Base-by-base conservation (phyloP, 2,888 invertebrate genomes). In the Sinotaia quadrata region DNA sequence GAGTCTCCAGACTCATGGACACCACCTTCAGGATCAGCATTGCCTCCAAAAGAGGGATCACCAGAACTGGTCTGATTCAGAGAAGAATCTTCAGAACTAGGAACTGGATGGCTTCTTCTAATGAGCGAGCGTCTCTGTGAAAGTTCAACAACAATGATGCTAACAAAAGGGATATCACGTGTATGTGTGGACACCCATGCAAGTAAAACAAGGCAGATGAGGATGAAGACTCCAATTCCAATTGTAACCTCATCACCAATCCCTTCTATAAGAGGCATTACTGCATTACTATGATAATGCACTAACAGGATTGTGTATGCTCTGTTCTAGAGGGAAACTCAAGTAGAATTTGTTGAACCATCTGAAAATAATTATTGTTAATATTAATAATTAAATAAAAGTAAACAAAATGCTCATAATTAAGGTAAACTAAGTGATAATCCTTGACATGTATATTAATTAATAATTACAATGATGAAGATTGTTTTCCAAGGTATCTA, bases 231-330 rank as follows among this genome's bases (percentile, higher is more conserved):
- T 61, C 92, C 90, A 83, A 94, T 91, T 83, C 92, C 93, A 84
- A 94, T 91, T 59, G 93, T 91, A 72, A 95, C 94, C 90, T 95
- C 95, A 89, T 94, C 94, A 31, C 94, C 94, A 69, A 95, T 90
- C 57, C 94, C 94, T 86, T 94, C 94, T 79, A 94, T 93, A 83
- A 94, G 89, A 79, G 93, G 67, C 87, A 86, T 85, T 24, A 27
- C 70, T 29, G 21, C 47, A 24, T 54, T 31, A 54, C 18, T 8
- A 41, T 41, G 44, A 41, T 41, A 18, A 18, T 41, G 44, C n/a
- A n/a, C n/a, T n/a, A n/a, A n/a, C n/a, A n/a, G n/a, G n/a, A n/a
- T n/a, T n/a, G n/a, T n/a, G n/a, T n/a, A n/a, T n/a, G n/a, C n/a
- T n/a, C n/a, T n/a, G n/a, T n/a, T n/a, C n/a, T n/a, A n/a, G n/a